Base-by-base conservation (phyloP, 2,888 invertebrate species). In the Eulithis testata region DNA sequence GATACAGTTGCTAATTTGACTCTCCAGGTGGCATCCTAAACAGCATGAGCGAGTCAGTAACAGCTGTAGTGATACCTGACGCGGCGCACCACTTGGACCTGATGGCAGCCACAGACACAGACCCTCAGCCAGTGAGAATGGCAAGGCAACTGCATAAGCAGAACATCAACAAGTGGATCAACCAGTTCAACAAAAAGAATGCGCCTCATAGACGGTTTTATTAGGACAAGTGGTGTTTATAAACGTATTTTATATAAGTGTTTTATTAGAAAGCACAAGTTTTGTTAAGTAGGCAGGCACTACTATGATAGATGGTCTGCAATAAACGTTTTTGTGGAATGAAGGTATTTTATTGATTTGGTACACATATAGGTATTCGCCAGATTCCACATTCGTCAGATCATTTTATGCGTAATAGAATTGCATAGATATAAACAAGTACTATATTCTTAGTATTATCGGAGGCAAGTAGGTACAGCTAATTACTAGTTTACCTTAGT, bases 61-160 rank as follows among this genome's bases (percentile, higher is more conserved):
- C 94, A 12, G 94, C 97, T 0, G 93, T 98, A 12, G 89, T 97
- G 40, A 96, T 98, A 70, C 95, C 97, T 0, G 96, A 97, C 83
- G 96, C 96, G 0, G 98, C 98, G 0, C 98, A 98, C 88, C 98
- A 98, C 83, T 90, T 97, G 61, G 98, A 98, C 87, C 93, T 98
- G 70, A 94, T 97, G 85, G 93, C 94, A 0, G 87, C 93, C 43
- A 94, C 95, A 83, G 85, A 91, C 0, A 83, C 87, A 3, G 97
- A 97, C 86, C 96, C 96, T 0, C 80, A 84, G n/a, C 94, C 95
- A 0, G 96, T 97, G 1, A 86, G 85, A 54, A 79, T 88, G 68
- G 95, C 96, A 0, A 93, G 97, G 54, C 83, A 93, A 49, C 91
- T 94, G 57, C 96, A 97, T 80, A 93, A 93, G 59, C 81, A 90